Base-by-base conservation (phyloP, 1,140 invertebrate genomes). In the Leptinotarsa undecemlineata region DNA sequence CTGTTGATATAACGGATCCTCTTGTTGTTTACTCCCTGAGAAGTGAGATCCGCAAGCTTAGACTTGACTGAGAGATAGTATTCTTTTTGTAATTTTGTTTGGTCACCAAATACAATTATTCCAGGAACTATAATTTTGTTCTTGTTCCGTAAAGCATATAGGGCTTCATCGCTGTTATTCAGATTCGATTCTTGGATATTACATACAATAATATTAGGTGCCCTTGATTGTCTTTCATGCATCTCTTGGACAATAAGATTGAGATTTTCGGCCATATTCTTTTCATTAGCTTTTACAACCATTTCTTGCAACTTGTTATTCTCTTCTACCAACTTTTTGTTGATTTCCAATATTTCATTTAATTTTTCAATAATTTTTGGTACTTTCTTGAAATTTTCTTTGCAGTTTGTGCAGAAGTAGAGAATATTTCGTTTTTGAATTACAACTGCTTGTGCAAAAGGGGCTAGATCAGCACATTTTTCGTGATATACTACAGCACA, bases 371-470 rank as follows among this genome's bases (percentile, higher is more conserved):
- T 63, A 3, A 63, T 19, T 63, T 63, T 63, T 19, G 62, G 62
- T 20, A 63, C 62, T 20, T 63, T 63, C 62, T 63, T 63, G 62
- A 63, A 23, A 63, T 63, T 63, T 17, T 63, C 62, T 63, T 63
- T 63, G 3, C 20, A 63, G 19, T 19, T 63, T 63, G 62, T 14
- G 62, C 62, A 63, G 6, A 63, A 63, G 62, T 63, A 63, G 14
- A 63, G 14, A 21, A 63, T 19, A 63, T 63, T 63, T 17, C 62
- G 62, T 63, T 63, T 63, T 63, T 63, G 3, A 17, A 63, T 63
- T 63, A 63, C 19, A 3, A 63, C 1, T 63, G 23, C 62, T 19
- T 19, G 14, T 63, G 21, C 20, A 17, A 20, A 63, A 63, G 62
- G 14, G 19, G 62, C 62, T 63, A 63, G 19, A 63, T 63, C 62